Conservation (phyloP, 2,113 vertebrate species). For the Oreocharis arfaki region DNA sequence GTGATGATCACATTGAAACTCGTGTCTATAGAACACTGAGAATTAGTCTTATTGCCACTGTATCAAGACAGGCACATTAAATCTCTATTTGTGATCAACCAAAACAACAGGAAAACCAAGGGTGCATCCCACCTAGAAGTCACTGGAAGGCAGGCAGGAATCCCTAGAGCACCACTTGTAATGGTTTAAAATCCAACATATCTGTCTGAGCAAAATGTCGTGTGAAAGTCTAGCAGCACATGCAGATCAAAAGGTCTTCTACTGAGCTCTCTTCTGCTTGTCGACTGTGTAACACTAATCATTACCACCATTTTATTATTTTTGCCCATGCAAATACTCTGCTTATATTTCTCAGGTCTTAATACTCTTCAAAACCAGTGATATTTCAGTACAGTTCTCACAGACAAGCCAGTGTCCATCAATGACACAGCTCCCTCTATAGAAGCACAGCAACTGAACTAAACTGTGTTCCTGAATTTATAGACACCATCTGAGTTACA, state of each 20-base stretch:
- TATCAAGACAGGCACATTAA: not conserved
- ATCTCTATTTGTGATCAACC: not conserved
- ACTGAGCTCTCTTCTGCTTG: not conserved
- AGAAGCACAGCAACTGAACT: not conserved
- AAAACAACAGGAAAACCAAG: not conserved
- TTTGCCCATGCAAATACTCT: not conserved
- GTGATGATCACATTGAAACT: not conserved
- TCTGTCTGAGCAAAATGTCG: not conserved
- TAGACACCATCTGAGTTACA: not conserved
- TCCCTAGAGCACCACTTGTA: not conserved
- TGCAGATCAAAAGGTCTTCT: not conserved
- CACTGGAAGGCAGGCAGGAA: not conserved
- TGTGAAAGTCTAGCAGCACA: not conserved
- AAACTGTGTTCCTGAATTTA: not conserved
- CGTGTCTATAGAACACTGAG: not conserved
- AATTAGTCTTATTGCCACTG: not conserved
- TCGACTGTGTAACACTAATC: not conserved
- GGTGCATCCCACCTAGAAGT: fast-evolving
- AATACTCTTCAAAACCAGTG: not conserved
- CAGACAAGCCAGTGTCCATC: not conserved
- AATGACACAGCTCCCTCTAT: not conserved
- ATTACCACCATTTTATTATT: not conserved
- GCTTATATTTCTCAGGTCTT: not conserved
- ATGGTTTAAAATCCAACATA: not conserved
- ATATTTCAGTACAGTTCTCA: not conserved